Base-by-base conservation (phyloP, 2,888 invertebrate species). In the Allygus modestus region DNA sequence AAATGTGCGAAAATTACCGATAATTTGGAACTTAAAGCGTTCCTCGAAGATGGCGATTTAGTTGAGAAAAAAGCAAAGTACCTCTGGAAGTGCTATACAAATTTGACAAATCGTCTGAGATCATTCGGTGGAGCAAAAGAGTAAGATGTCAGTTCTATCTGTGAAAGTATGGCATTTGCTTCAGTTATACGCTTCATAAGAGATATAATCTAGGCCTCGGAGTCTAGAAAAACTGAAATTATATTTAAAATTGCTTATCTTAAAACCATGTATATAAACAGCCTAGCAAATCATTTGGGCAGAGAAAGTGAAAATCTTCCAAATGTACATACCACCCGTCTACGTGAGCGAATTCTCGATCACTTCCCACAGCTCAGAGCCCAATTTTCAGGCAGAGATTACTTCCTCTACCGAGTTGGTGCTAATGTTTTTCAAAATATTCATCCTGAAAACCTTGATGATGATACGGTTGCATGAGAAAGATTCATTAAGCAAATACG, bases 341-440 rank as follows among this genome's bases (percentile, higher is more conserved):
- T 51, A n/a, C 51, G n/a, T 51, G 51, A 51, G 15, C 4, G 51
- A 51, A 51, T 51, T 51, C 51, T 51, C 51, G 51, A 51, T 51
- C 51, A 51, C 51, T 51, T 51, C 51, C 51, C 51, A 51, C 51
- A 51, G 9, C 51, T 51, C 51, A n/a, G 15, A 51, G 51, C 51
- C n/a, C 51, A 51, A 12, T 15, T 51, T 51, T 51, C 51, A 51
- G 51, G 37, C 37, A 51, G 51, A 17, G 51, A 51, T 51, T 51
- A 51, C 51, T 51, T 51, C 51, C 51, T 51, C 7, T 15, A 51
- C 51, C 51, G 51, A 51, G n/a, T 9, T 2, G 51, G 51, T 51
- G 51, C 51, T 51, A 51, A 51, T 51, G 15, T 51, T 4, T 51
- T 51, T 51, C 51, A 51, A 51, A 51, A 51, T 51, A 15, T 51